Percentiles rank a stretch among this genome's conserved stretches.
Evolutionary conservation across 2,888 invertebrate genomes (phyloP).

Genomic region (Melikaiella ostensackeni): DNA sequence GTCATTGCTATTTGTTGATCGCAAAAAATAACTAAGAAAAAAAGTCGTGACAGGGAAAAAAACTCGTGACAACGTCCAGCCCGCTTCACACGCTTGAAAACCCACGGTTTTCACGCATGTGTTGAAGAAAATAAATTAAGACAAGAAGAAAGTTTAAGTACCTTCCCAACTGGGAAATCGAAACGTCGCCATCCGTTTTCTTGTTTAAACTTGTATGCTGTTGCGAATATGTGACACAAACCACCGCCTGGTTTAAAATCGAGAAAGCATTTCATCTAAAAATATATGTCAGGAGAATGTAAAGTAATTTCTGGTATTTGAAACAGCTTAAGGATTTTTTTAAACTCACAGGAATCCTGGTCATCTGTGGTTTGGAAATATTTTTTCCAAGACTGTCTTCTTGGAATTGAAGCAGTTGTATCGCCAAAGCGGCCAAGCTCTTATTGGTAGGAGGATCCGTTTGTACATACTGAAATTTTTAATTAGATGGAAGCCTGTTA

Average conservation of each 20-base stretch:
- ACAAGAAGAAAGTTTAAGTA: conserved; percentile 69
- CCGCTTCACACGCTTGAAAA: too few relatives aligned
- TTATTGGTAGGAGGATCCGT: conserved; percentile 97
- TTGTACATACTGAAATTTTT: conserved; percentile 87
- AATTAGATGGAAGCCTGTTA: background rate
- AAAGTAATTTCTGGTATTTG: background rate
- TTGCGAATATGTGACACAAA: conserved; percentile 94
- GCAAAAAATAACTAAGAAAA: too few relatives aligned
- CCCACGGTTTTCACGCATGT: too few relatives aligned
- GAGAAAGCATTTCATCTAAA: conserved; percentile 95
- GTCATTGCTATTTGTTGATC: too few relatives aligned
- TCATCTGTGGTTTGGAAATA: conserved; percentile 92
- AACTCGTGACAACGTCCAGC: too few relatives aligned
- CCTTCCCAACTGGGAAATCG: conserved; percentile 92
- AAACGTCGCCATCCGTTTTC: conserved; percentile 98
- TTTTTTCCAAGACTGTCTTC: conserved; percentile 97
- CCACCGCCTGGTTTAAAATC: conserved; percentile 97
- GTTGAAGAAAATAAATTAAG: background rate
- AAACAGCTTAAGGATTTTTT: background rate
- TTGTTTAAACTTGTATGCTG: conserved; percentile 96
- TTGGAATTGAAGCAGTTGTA: conserved; percentile 96
- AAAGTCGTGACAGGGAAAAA: too few relatives aligned
- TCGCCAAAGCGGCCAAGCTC: conserved; percentile 88
- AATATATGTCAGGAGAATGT: conserved; percentile 52
- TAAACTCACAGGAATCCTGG: conserved; percentile 88